A percentile compares a stretch with the other conserved stretches of the same genome.
phyloP scores from a whole-genome alignment of 1,140 invertebrate genomes.

The Diploscapter pachys region DNA sequence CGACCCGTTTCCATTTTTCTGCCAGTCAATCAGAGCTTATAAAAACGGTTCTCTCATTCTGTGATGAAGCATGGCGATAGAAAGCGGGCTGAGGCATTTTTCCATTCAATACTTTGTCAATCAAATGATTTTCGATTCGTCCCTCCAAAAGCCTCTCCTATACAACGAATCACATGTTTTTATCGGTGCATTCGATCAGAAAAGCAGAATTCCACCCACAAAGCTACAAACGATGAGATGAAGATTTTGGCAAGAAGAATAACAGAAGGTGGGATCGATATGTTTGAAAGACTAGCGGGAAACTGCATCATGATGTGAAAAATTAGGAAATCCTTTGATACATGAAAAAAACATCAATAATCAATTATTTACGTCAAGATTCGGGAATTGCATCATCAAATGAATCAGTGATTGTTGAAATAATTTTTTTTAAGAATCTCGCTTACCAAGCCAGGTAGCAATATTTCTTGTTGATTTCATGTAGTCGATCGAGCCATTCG shows the following conservation, averaged over 20 bases:
- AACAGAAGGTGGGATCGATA: not conserved
- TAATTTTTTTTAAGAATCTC: not conserved
- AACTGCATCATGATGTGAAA: not conserved
- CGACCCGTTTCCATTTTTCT: too few species aligned
- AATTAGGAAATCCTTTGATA: not conserved
- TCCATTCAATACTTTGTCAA: too few species aligned
- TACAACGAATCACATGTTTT: too few species aligned
- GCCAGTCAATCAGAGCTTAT: too few species aligned
- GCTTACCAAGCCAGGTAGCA: constrained; percentile 35
- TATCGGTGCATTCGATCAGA: too few species aligned
- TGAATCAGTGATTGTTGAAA: not conserved
- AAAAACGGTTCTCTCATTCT: too few species aligned
- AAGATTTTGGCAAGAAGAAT: not conserved
- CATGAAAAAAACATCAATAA: not conserved
- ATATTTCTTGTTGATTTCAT: constrained; percentile 30
- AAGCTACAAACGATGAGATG: too few species aligned
- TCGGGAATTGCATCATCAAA: not conserved
- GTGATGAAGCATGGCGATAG: too few species aligned
- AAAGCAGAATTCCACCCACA: too few species aligned
- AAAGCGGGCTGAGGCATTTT: too few species aligned
- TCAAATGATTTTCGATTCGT: too few species aligned
- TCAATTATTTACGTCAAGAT: not conserved
- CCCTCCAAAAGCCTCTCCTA: too few species aligned
- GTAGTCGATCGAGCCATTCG: constrained; percentile 33
- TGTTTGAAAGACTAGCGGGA: not conserved